Base-by-base conservation (phyloP, 2,113 vertebrate genomes). In the Solea senegalensis region DNA sequence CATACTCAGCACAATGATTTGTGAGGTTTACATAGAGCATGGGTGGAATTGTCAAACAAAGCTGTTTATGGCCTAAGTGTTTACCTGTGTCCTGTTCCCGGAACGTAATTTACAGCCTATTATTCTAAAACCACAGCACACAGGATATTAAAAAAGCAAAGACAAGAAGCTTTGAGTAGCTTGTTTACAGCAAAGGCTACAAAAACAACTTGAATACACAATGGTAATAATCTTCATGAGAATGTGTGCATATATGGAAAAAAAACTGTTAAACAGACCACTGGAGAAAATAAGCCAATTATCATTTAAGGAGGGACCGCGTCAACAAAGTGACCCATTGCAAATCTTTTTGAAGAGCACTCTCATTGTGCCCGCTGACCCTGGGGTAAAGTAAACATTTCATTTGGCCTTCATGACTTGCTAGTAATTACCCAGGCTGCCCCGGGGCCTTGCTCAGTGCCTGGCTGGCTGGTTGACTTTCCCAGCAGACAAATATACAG, bases 341-440 rank as follows among this genome's bases (percentile, higher is more conserved):
- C 76, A 87, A 85, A 91, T 88, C 70, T 85, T 88, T 88, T 86
- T 82, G 74, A 84, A 80, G 83, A 74, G 74, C 5, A 61, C 69
- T 76, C 72, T 83, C 78, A 64, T 81, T 84, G 88, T 26, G 61
- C 72, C 59, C 74, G 66, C 63, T 91, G 91, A 92, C 89, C 92
- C 83, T 65, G 43, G 76, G 90, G 88, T 86, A 88, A 86, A 78
- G 85, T 92, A 94, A 93, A 92, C 91, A 92, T 92, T 91, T 87
- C 85, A 90, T 92, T 87, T 92, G 89, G 84, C 91, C 91, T 92
- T 92, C 86, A 90, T 93, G 91, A 92, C 86, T 91, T 15, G 83
- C 77, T 69, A 87, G 90, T 89, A 92, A 94, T 94, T 92, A 93
- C 85, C 87, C 88, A 91, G 74, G 78, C 65, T 87, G 86, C 90